A percentile compares a stretch with the other conserved stretches of the same genome.
phyloP scores from a whole-genome alignment of 2,113 vertebrate species.

The Eidolon helvum region DNA sequence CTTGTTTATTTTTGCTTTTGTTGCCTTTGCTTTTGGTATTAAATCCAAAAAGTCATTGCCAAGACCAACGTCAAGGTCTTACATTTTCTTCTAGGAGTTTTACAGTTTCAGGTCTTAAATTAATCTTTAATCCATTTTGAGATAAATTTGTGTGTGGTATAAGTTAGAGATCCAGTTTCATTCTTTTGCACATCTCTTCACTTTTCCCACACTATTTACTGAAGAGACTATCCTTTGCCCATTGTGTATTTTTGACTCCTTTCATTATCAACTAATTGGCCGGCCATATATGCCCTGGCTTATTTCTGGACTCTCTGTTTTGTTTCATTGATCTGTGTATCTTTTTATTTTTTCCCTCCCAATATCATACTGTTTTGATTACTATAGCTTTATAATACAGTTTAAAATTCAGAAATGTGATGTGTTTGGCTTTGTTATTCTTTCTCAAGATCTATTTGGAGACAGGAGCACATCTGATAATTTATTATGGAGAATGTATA shows the following conservation, averaged over 20 bases:
- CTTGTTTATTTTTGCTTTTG: background rate
- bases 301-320: background rate
- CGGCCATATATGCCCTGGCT: background rate
- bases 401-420: background rate
- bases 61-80: background rate
- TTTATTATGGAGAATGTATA: background rate
- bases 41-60: background rate
- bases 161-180: background rate
- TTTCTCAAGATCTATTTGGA: background rate
- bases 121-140: background rate
- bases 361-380: background rate
- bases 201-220: background rate
- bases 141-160: background rate
- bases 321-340: background rate
- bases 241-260: background rate
- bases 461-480: background rate
- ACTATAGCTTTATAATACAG: background rate
- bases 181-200: background rate
- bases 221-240: background rate
- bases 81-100: background rate
- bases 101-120: background rate
- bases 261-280: background rate
- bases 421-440: background rate
- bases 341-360: background rate
- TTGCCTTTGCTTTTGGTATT: background rate